Evolutionary conservation across 1,140 invertebrate genomes (phyloP).

Genomic region (Laupala kohalensis): DNA sequence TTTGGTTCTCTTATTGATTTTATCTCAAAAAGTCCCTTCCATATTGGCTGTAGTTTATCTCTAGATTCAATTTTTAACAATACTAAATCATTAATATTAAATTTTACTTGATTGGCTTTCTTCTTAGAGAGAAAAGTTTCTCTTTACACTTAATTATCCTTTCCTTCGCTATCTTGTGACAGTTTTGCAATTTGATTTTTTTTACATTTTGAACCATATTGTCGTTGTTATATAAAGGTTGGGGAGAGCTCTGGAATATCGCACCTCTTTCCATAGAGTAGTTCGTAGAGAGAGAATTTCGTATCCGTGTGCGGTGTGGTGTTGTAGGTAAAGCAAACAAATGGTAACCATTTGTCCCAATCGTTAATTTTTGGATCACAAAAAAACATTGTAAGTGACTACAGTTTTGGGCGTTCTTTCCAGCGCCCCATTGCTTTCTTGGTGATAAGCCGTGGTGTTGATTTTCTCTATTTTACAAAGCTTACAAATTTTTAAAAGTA

Average conservation of each 20-base stretch:
- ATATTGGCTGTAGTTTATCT: background rate
- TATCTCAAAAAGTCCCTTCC: constrained; percentile 7
- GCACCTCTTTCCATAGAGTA: constrained; percentile 5
- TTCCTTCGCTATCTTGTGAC: background rate
- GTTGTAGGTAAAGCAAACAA: constrained; percentile 9
- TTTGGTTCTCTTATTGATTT: background rate
- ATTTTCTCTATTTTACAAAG: constrained; percentile 21
- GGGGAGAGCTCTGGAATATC: background rate
- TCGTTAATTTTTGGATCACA: constrained; percentile 18
- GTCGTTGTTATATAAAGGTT: constrained; percentile 3
- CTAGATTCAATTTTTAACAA: no score
- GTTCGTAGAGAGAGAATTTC: background rate
- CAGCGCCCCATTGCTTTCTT: constrained; percentile 25
- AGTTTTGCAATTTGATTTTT: background rate
- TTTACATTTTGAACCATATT: background rate
- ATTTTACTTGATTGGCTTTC: background rate
- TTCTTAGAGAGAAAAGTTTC: background rate
- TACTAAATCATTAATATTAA: no score
- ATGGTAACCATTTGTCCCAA: constrained; percentile 21
- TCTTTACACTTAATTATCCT: background rate
- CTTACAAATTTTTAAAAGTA: constrained; percentile 15
- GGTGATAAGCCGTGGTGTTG: constrained; percentile 22
- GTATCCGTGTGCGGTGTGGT: constrained; percentile 7
- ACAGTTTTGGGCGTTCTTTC: constrained; percentile 24
- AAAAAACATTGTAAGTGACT: constrained; percentile 24